A percentile compares a stretch with the other conserved stretches of the same genome.
phyloP scores from a whole-genome alignment of 2,888 invertebrate species.

The Philereme transversata region DNA sequence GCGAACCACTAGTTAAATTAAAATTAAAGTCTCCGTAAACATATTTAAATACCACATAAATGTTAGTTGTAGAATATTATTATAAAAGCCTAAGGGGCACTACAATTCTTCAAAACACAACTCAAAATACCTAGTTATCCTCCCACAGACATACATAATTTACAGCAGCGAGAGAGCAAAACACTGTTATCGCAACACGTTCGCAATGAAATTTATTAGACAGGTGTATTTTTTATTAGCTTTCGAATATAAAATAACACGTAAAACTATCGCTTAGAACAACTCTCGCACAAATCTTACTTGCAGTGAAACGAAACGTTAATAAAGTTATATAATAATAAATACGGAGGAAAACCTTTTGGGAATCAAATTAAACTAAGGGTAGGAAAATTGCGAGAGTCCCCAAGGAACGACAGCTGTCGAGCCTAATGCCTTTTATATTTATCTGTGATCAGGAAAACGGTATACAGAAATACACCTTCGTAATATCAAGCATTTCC shows the following conservation, averaged over 20 bases:
- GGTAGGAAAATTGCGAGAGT: slow-evolving; percentile 80
- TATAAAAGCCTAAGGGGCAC: slow-evolving; percentile 16
- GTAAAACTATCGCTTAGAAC: slow-evolving; percentile 62
- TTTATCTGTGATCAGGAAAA: slow-evolving; percentile 77
- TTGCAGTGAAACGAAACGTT: slow-evolving; percentile 72
- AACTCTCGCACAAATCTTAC: slow-evolving; percentile 66
- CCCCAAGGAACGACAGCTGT: slow-evolving; percentile 81
- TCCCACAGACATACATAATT: slow-evolving; percentile 54
- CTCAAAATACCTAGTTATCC: slow-evolving; percentile 44
- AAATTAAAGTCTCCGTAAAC: too few relatives aligned
- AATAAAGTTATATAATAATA: slow-evolving; percentile 82
- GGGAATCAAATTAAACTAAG: slow-evolving; percentile 80
- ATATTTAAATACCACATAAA: too few relatives aligned
- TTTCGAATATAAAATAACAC: slow-evolving; percentile 61
- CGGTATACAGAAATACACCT: slow-evolving; percentile 54
- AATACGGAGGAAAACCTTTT: slow-evolving; percentile 78
- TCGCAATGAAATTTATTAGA: slow-evolving; percentile 61
- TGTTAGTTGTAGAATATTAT: neutral
- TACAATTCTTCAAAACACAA: slow-evolving; percentile 23
- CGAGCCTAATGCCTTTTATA: slow-evolving; percentile 76
- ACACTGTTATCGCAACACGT: slow-evolving; percentile 59
- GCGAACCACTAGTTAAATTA: too few relatives aligned
- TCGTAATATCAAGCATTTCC: slow-evolving; percentile 41
- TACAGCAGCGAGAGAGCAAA: slow-evolving; percentile 49
- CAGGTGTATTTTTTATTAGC: slow-evolving; percentile 68